Evolutionary conservation across 1,140 invertebrate genomes (phyloP), one percentile per base, ranked within the genome.

Genomic region (Drosophila littoralis): DNA sequence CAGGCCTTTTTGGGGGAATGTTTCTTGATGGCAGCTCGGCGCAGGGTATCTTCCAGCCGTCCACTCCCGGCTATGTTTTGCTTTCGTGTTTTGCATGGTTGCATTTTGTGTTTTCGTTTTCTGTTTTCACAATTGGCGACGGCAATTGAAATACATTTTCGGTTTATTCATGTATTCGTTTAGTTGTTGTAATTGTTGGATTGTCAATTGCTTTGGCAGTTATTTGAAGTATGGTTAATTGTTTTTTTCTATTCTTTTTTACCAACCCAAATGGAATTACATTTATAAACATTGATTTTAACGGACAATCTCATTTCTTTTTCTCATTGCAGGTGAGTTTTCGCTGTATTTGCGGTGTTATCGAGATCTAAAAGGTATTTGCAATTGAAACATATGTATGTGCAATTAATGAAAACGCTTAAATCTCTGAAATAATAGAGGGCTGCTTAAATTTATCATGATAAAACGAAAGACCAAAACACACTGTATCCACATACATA

Each of bases 61-160:
- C 4, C 22, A 5, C 22, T 28, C 4, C 22, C 0, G 4, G 22
- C 22, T 28, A 28, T 28, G 22, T 28, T 28, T 28, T n/a, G 6
- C 46, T 13, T 59, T 77, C 35, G 36, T 43, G 3, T 55, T 59
- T 51, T 22, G 9, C 46, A 15, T 57, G 22, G 17, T 43, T 55
- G 38, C 51, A 42, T 28, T 50, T 48, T 10, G 33, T n/a, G 61
- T 64, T 38, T 73, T 52, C 54, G 45, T 65, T 76, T 72, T 60
- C 46, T 60, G 46, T 50, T 55, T 77, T 77, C 68, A 36, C 55
- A 59, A 67, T 77, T 68, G 81, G 59, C 61, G 51, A 54, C 46
- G 51, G 67, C 79, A 75, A 86, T 78, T 84, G 45, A 77, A 84
- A 80, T 85, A 75, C 65, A 82, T 79, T 82, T 58, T 71, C 54